Evolutionary conservation across 2,888 invertebrate genomes (phyloP).

Genomic region (Dastarcus helophoroides): DNA sequence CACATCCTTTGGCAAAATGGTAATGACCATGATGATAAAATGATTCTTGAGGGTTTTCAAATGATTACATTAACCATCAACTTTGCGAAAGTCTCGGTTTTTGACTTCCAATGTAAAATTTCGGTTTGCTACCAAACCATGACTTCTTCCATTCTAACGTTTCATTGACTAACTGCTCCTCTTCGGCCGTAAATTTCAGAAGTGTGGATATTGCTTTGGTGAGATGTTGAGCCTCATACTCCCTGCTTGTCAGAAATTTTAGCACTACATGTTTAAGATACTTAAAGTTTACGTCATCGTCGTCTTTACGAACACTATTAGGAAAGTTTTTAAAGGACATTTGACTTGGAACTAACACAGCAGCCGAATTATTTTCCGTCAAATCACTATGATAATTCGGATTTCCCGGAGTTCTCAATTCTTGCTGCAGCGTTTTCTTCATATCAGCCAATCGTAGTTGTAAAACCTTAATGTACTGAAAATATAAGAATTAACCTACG

Average conservation of each 20-base stretch:
- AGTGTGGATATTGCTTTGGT: conserved; percentile 79
- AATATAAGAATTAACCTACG: conserved; percentile 15
- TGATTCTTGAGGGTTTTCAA: too few relatives aligned
- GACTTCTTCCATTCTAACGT: conserved; percentile 66
- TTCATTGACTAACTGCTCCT: conserved; percentile 73
- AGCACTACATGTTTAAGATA: conserved; percentile 89
- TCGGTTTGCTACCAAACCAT: conserved; percentile 54
- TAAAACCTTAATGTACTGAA: conserved; percentile 73
- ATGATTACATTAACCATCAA: conserved; percentile 40
- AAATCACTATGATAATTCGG: conserved; percentile 46
- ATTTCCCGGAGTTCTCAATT: conserved; percentile 48
- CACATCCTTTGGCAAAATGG: too few relatives aligned
- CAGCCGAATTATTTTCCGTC: conserved; percentile 39
- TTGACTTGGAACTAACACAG: conserved; percentile 53
- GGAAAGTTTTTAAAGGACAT: conserved; percentile 38
- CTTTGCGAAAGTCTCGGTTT: conserved; percentile 47
- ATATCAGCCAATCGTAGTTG: conserved; percentile 81
- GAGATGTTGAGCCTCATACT: conserved; percentile 78
- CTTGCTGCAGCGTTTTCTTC: conserved; percentile 84
- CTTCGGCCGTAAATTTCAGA: conserved; percentile 72
- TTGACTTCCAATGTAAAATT: conserved; percentile 43
- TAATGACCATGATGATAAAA: too few relatives aligned
- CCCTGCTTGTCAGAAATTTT: conserved; percentile 82
- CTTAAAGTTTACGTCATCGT: conserved; percentile 66
- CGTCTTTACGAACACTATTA: conserved; percentile 32